Evolutionary conservation across 2,797 vertebrate species (phyloP).

Genomic region (Holocentrus rufus): DNA sequence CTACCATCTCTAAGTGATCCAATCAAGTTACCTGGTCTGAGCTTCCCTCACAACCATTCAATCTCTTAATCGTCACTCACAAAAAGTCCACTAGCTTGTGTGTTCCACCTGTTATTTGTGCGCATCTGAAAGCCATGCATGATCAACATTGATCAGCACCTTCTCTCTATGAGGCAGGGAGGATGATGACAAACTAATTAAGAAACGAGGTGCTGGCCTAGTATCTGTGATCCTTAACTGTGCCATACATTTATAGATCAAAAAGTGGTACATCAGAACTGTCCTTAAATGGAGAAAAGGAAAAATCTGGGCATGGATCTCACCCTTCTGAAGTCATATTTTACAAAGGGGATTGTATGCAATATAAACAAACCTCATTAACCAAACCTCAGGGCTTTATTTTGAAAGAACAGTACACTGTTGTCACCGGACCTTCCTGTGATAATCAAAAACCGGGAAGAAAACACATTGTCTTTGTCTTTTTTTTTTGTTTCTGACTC

Average conservation of each 20-base stretch:
- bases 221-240: constrained; percentile 28
- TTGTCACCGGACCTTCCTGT: neutral
- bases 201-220: constrained; percentile 15
- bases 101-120: too few relatives aligned
- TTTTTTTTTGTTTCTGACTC: neutral
- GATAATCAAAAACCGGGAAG: neutral
- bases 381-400: neutral
- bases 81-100: too few relatives aligned
- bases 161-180: neutral
- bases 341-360: neutral
- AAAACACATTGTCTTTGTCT: neutral
- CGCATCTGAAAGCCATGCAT: too few relatives aligned
- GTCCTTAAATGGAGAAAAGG: neutral
- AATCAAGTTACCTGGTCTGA: neutral
- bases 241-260: constrained; percentile 51
- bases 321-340: constrained; percentile 2
- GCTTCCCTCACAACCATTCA: too few relatives aligned
- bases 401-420: neutral
- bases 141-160: too few relatives aligned
- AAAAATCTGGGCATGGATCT: too few relatives aligned
- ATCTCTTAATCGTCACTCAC: too few relatives aligned
- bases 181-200: constrained; percentile 29
- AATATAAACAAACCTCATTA: neutral
- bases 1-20: too few relatives aligned
- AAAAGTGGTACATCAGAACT: constrained; percentile 30